Percentiles rank a stretch among this genome's conserved stretches.
Evolutionary conservation across 2,888 invertebrate species (phyloP).

Genomic region (Enchytraeus crypticus): DNA sequence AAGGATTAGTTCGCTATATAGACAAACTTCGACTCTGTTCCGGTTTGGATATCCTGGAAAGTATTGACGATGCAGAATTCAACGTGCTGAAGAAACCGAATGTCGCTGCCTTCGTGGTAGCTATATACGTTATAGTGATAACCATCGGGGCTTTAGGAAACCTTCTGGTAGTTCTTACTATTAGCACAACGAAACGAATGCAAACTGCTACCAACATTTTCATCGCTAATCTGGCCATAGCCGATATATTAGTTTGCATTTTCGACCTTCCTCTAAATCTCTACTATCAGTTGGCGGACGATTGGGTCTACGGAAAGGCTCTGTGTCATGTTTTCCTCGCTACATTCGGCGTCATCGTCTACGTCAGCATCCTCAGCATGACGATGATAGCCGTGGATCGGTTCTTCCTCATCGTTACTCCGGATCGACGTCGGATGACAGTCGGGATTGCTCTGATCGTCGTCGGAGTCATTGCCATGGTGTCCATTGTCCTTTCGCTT

Average conservation of each 20-base stretch:
- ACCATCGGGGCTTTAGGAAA: constrained; percentile 41
- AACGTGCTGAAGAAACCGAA: constrained; percentile 14
- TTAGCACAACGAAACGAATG: constrained; percentile 36
- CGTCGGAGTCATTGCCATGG: constrained; percentile 32
- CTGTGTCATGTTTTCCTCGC: constrained; percentile 42
- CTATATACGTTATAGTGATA: constrained; percentile 31
- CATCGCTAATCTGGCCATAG: constrained; percentile 41
- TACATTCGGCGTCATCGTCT: constrained; percentile 42
- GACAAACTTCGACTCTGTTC: no score
- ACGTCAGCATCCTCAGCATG: constrained; percentile 41
- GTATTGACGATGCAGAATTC: constrained; percentile 7
- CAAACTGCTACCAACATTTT: constrained; percentile 46
- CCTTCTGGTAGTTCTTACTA: constrained; percentile 38
- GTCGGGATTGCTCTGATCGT: constrained; percentile 34
- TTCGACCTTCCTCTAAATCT: constrained; percentile 45
- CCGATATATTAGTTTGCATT: constrained; percentile 42
- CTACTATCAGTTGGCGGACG: constrained; percentile 43
- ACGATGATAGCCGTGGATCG: constrained; percentile 46
- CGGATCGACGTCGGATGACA: constrained; percentile 36
- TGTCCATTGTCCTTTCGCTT: constrained; percentile 36
- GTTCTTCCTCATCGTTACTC: constrained; percentile 42
- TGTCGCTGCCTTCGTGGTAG: constrained; percentile 16
- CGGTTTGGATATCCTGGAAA: not conserved
- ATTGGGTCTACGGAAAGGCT: constrained; percentile 41
- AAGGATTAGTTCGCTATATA: no score